Percentiles rank a stretch among this genome's conserved stretches.
Evolutionary conservation across 1,140 invertebrate species (phyloP).

Genomic region (Marisa cornuarietis): DNA sequence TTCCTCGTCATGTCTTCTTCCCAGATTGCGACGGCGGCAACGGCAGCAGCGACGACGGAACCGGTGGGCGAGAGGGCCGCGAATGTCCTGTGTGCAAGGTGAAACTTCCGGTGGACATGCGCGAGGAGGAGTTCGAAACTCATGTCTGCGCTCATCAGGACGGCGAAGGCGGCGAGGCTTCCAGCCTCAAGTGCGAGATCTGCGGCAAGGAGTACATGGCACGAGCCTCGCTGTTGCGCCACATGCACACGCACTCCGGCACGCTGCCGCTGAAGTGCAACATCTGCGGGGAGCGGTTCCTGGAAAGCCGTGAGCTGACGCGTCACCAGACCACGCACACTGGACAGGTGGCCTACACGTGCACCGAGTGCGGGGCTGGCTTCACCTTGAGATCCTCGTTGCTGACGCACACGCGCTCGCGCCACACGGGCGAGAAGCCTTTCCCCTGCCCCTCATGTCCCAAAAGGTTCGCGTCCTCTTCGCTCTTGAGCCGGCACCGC

Average conservation of each 20-base stretch:
- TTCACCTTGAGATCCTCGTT: slow-evolving; percentile 32
- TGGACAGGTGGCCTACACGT: slow-evolving; percentile 23
- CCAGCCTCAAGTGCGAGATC: slow-evolving; percentile 26
- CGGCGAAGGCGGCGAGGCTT: slow-evolving; percentile 23
- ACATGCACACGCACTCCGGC: slow-evolving; percentile 4
- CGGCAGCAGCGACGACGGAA: background rate
- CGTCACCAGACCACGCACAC: slow-evolving; percentile 29
- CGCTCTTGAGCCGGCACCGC: background rate
- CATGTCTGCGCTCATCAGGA: slow-evolving; percentile 32
- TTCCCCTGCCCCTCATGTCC: background rate
- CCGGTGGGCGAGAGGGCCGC: background rate
- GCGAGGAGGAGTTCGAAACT: slow-evolving; percentile 27
- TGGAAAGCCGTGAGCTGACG: slow-evolving; percentile 30
- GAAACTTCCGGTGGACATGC: slow-evolving; percentile 24
- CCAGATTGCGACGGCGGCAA: background rate
- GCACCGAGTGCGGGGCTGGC: slow-evolving; percentile 23
- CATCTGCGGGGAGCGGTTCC: slow-evolving; percentile 24
- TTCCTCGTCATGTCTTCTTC: background rate
- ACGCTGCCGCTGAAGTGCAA: slow-evolving; percentile 9
- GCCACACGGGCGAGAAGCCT: slow-evolving; percentile 12
- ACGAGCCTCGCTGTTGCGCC: slow-evolving; percentile 26
- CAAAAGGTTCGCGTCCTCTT: background rate
- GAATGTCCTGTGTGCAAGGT: slow-evolving; percentile 30
- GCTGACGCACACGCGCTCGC: slow-evolving; percentile 24
- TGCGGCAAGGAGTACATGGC: slow-evolving; percentile 28